Evolutionary conservation across 1,140 invertebrate genomes (phyloP), one percentile per base, ranked within the genome.

Genomic region (Trichonephila inaurata): DNA sequence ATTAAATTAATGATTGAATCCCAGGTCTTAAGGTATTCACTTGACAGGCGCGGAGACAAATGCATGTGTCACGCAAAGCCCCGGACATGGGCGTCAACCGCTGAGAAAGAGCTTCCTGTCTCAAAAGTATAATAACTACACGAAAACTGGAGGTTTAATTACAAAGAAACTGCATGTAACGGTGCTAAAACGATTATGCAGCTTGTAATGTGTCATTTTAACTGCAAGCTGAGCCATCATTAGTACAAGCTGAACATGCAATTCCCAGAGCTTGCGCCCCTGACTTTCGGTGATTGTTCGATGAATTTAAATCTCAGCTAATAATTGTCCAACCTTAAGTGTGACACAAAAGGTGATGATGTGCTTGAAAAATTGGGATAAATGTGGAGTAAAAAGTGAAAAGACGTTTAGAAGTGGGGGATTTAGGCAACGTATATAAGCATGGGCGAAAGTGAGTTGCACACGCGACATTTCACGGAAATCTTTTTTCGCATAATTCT

Each of bases 1-100:
- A 77, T 77, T 77, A 77, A 77, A 77, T 77, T 77, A 77, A 77
- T 77, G 72, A 77, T 77, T 77, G 72, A 77, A 77, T 77, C 72
- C 33, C 28, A 7, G 72, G 28, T 77, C 72, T 40, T 18, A 28
- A 77, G 5, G 72, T 77, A 77, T 77, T 77, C 72, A 77, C 72
- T 77, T 77, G 72, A 77, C 72, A 77, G 18, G 33, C 72, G 72
- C 72, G 33, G 72, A 77, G 72, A 77, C 72, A 77, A 77, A 77
- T 77, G 72, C 33, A 28, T 33, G 28, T 77, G 72, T 77, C 72
- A 77, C 72, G 72, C 72, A 77, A 77, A 14, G 28, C 28, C 72
- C 72, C 72, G 72, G 72, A 77, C 72, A 77, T 77, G 72, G 72
- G 72, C 72, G 72, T 77, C 72, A 77, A 77, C 72, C 72, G 18